phyloP scores from a whole-genome alignment of 92 coral and sea anemone species.

The Anthopleura xanthogrammica region DNA sequence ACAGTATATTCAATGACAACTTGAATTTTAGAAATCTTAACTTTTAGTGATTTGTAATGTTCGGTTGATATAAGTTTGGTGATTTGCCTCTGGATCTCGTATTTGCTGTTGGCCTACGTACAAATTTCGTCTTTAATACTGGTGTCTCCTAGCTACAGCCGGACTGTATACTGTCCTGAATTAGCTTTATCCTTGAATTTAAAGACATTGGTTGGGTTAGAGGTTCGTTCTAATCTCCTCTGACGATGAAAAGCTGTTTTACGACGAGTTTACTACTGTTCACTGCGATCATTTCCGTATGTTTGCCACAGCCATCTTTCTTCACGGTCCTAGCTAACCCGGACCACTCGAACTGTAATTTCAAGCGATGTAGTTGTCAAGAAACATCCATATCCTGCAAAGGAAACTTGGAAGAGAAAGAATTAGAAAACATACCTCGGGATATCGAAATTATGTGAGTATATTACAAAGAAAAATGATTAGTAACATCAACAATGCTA shows the following conservation, averaged over 20 bases:
- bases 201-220: neutral
- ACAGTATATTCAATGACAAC: no score
- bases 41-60: no score
- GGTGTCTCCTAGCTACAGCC: no score
- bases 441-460: neutral
- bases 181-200: neutral
- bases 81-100: no score
- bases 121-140: no score
- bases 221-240: neutral
- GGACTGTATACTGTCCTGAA: neutral
- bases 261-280: neutral
- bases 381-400: neutral
- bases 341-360: constrained; percentile 6
- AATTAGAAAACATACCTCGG: neutral
- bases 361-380: constrained; percentile 9
- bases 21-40: no score
- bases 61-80: no score
- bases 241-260: neutral
- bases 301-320: neutral
- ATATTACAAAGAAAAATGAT: neutral
- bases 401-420: neutral
- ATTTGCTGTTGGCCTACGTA: no score
- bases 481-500: neutral
- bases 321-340: neutral
- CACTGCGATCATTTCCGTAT: constrained; percentile 1